Conservation (phyloP, 2,113 vertebrate genomes). For the Rhabdornis inornatus region DNA sequence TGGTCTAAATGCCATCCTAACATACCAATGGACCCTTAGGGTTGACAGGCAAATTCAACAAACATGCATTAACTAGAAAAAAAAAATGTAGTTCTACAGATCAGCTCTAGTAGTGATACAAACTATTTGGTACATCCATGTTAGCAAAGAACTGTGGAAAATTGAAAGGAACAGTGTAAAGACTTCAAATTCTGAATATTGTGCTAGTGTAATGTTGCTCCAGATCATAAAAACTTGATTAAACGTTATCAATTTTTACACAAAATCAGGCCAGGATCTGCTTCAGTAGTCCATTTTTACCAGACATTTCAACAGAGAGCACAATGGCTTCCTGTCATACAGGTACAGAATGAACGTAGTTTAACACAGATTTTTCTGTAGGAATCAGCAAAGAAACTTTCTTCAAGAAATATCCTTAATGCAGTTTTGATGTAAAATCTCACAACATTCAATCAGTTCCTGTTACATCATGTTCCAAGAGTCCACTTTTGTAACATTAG, state of each 20-base stretch:
- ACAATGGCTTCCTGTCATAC: background rate
- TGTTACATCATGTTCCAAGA: background rate
- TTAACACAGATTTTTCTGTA: background rate
- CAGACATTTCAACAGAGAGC: background rate
- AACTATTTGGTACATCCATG: background rate
- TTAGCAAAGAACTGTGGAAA: background rate
- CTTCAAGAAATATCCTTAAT: background rate
- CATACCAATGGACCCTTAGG: fast-evolving
- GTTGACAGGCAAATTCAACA: background rate
- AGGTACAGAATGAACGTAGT: background rate
- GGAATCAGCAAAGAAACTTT: background rate
- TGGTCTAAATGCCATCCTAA: background rate
- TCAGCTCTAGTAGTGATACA: background rate
- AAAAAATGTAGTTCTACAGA: background rate
- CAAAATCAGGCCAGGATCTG: background rate
- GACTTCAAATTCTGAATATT: background rate
- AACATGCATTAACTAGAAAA: background rate
- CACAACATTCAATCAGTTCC: background rate
- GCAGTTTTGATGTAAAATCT: background rate
- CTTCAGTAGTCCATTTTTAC: background rate
- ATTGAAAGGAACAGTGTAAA: background rate
- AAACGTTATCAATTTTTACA: background rate
- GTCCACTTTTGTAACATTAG: background rate
- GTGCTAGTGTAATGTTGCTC: background rate
- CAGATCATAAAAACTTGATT: background rate